Evolutionary conservation across 2,888 invertebrate genomes (phyloP), one percentile per base, ranked within the genome.

Genomic region (Papilio elwesi): DNA sequence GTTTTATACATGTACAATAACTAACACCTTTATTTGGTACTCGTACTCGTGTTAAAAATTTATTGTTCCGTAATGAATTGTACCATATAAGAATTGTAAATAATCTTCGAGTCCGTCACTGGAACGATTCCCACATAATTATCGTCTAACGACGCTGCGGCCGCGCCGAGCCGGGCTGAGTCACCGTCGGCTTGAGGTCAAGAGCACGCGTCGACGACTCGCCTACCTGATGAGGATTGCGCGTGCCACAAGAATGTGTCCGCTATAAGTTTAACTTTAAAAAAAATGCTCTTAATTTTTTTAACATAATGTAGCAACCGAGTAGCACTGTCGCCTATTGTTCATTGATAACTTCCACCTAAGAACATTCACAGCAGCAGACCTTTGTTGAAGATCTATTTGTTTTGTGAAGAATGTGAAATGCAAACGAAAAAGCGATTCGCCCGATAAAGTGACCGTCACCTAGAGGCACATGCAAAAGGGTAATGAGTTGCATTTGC

Each of bases 141-240:
- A 79, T 80, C 72, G 62, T 68, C 48, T 68, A 76, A 77, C 80
- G 79, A 78, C 78, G 78, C 78, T 78, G 76, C 78, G 76, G 76
- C 51, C 67, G 38, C 59, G 67, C 66, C 73, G 43, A 47, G 52
- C 73, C 76, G 75, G 82, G 82, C 77, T 92, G 92, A 91, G 81
- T 92, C 90, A 90, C 81, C 83, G 83, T 77, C 77, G 79, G 77
- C 78, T 83, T 81, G 89, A 85, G 93, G 92, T 93, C 92, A 93
- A 93, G 92, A 91, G 87, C 92, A 90, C 88, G 86, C 82, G 71
- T 72, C 75, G 80, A 79, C 83, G 82, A 74, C 81, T 63, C 81
- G 87, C 86, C 88, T 89, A 84, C 86, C 86, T 88, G 88, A 90
- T 87, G 88, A 88, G 87, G 80, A 85, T 85, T 81, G 83, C 84